Conservation (phyloP, 2,113 vertebrate genomes). For the Oncorhynchus mykiss region DNA sequence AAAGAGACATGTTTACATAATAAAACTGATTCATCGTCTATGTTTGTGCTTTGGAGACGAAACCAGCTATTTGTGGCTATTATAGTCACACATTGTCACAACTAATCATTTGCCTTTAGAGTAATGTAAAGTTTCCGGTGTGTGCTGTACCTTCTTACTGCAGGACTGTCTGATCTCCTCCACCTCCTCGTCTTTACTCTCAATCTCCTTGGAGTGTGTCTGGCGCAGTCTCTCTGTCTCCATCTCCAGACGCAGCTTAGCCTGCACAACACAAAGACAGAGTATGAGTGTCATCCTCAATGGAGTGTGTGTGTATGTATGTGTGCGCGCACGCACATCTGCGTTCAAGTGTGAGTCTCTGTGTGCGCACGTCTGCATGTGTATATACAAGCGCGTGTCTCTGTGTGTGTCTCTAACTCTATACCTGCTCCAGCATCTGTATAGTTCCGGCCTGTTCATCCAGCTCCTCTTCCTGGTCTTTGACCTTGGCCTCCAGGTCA, state of each 20-base stretch:
- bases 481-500: slow-evolving; percentile 92
- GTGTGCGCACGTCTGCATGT: background rate
- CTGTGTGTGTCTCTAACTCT: background rate
- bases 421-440: slow-evolving; percentile 97
- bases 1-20: background rate
- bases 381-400: background rate
- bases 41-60: background rate
- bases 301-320: background rate
- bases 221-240: slow-evolving; percentile 94
- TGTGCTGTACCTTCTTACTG: slow-evolving; percentile 85
- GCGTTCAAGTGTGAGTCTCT: background rate
- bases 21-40: background rate
- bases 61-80: background rate
- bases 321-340: background rate
- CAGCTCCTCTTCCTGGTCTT: slow-evolving; percentile 97
- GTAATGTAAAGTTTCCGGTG: background rate
- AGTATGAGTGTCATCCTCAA: background rate
- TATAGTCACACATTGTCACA: background rate
- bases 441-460: slow-evolving; percentile 96
- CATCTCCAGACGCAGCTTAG: slow-evolving; percentile 95
- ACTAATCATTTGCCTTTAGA: background rate
- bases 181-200: slow-evolving; percentile 93
- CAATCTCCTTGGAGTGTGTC: slow-evolving; percentile 91
- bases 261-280: slow-evolving; percentile 65
- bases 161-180: slow-evolving; percentile 94